phyloP scores from a whole-genome alignment of 23 tunicate genomes.

The Halocynthia roretzi region DNA sequence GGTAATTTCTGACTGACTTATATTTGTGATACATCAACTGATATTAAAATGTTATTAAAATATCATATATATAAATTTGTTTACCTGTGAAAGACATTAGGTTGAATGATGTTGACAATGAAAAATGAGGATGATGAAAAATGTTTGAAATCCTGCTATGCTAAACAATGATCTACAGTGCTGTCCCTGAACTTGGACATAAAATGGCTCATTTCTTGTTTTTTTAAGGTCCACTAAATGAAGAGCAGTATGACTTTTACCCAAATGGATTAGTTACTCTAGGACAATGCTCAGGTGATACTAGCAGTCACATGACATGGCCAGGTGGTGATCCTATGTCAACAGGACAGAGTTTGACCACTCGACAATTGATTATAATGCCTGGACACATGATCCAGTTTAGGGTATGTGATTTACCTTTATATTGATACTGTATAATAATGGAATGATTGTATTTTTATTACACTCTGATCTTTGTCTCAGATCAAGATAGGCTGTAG shows the following conservation, averaged over 20 bases:
- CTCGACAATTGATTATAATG: conserved; percentile 69
- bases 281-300: conserved; percentile 34
- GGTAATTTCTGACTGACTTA: too few relatives aligned
- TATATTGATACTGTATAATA: background rate
- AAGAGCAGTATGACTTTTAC: conserved; percentile 49
- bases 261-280: conserved; percentile 49
- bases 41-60: too few relatives aligned
- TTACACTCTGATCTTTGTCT: background rate
- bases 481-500: conserved; percentile 78
- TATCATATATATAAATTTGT: too few relatives aligned
- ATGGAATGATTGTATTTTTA: background rate
- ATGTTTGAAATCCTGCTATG: too few relatives aligned
- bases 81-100: too few relatives aligned
- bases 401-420: conserved; percentile 31
- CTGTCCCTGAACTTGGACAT: too few relatives aligned
- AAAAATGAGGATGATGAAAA: too few relatives aligned
- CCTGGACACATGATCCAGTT: conserved; percentile 69
- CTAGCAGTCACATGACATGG: conserved; percentile 50
- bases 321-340: conserved; percentile 2
- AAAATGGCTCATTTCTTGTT: background rate
- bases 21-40: too few relatives aligned
- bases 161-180: too few relatives aligned
- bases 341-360: conserved; percentile 58
- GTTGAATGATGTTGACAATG: too few relatives aligned
- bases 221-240: conserved; percentile 26